A percentile compares a stretch with the other conserved stretches of the same genome.
Conservation (phyloP, 2,888 invertebrate genomes). For the Stenchaetothrips biformis region DNA sequence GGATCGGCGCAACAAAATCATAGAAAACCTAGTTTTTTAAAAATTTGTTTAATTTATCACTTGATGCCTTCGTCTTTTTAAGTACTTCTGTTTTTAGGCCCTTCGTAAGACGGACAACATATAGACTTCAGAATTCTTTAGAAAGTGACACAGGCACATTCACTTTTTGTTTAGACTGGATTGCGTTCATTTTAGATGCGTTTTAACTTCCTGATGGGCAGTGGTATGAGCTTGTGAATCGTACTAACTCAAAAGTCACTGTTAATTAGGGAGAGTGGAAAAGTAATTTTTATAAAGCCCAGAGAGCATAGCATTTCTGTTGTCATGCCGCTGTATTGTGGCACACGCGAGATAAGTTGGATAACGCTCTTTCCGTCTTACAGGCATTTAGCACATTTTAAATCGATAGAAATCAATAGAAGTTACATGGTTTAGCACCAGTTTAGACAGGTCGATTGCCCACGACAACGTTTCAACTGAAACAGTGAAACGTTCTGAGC, state of each 20-base stretch:
- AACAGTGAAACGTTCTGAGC: not conserved
- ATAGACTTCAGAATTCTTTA: not conserved
- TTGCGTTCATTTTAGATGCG: not conserved
- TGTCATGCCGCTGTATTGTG: not conserved
- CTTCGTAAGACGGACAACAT: not conserved
- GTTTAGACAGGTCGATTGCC: not conserved
- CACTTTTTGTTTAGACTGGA: not conserved
- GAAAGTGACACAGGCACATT: not conserved
- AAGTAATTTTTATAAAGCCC: not conserved
- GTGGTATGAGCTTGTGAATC: constrained; percentile 1
- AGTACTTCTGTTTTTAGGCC: not conserved
- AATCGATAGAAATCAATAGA: not conserved
- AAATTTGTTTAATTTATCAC: too few relatives aligned
- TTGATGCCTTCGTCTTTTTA: not conserved
- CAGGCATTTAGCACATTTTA: not conserved
- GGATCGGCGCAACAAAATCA: too few relatives aligned
- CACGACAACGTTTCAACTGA: not conserved
- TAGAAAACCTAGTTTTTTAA: too few relatives aligned
- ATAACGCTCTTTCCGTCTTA: not conserved
- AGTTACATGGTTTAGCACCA: not conserved
- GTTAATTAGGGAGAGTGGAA: not conserved
- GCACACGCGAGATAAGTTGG: not conserved
- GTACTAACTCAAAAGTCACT: not conserved
- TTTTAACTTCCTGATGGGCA: not conserved
- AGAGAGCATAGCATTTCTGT: not conserved